These are phyloP conservation scores for Pituophis catenifer DNA, from an alignment of 2,113 vertebrate genomes.

Conservation along the genomic window DNA sequence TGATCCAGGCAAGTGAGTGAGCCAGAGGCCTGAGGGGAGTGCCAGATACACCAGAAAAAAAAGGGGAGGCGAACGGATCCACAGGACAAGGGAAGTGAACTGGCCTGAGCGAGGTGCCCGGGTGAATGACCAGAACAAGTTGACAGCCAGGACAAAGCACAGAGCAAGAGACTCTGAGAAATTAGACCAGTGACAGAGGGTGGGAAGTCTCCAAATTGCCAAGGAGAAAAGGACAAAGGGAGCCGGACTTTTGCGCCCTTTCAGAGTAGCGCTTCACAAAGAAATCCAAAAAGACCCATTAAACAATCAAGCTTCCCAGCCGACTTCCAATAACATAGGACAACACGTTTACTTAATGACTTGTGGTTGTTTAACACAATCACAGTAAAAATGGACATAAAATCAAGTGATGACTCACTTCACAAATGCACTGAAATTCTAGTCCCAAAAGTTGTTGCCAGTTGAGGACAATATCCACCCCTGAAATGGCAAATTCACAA, in stretches of 20 bases:
- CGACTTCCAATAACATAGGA: background rate
- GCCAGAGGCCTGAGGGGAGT: too few species aligned
- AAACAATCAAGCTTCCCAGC: background rate
- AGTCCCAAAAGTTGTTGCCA: background rate
- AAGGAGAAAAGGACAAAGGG: background rate
- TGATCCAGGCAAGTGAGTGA: too few species aligned
- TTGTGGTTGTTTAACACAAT: background rate
- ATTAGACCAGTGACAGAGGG: background rate
- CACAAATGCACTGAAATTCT: background rate
- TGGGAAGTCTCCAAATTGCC: background rate
- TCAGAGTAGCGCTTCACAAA: background rate
- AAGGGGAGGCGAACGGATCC: background rate
- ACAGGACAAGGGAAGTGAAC: background rate
- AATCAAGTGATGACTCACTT: background rate
- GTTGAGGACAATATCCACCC: background rate
- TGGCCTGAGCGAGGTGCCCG: background rate
- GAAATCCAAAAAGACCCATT: background rate
- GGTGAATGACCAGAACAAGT: background rate
- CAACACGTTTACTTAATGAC: background rate
- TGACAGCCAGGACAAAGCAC: background rate
- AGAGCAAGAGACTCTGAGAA: background rate
- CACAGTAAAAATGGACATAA: background rate
- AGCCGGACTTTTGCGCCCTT: background rate
- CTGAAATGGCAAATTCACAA: background rate
- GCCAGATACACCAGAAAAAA: background rate